Evolutionary conservation across 1,140 invertebrate species (phyloP), one percentile per base, ranked within the genome.

Genomic region (Drosophila sproati): DNA sequence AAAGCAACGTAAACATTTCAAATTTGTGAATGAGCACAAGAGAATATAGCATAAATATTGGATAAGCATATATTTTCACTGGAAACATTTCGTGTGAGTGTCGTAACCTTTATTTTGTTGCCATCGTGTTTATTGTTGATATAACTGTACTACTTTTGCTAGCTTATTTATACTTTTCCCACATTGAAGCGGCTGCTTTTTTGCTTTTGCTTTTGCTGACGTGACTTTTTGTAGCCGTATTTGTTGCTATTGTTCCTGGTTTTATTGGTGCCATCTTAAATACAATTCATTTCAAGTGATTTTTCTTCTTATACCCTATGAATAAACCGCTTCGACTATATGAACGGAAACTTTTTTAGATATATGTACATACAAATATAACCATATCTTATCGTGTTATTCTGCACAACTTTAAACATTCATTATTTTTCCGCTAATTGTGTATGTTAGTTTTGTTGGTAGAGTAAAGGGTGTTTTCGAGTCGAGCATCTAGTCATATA

Each of bases 211-310:
- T 73, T 73, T 52, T 73, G 82, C 67, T 76, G 59, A 88, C 51
- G 77, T 73, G 32, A 60, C 80, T 75, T 77, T 74, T 47, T 70
- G 63, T 76, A 37, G 43, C 47, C 35, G n/a, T 47, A 48, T 35
- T 62, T 72, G 55, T 57, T 57, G 67, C 59, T 80, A 47, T 48
- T 70, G 59, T 39, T 64, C 45, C 45, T 59, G 50, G 32, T 48
- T 80, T 83, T 83, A 85, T 83, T 83, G 77, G 68, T 85, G 81
- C 77, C 77, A 83, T 85, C 69, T 80, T 80, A 68, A 80, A 64
- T 59, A 73, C 57, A 80, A 77, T 83, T 83, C 80, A 83, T 83
- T 72, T 50, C 64, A 83, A 59, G 51, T 51, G 63, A 54, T 68
- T 59, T 68, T 50, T 52, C 51, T 45, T 31, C 2, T 1, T 59